A percentile compares a stretch with the other conserved stretches of the same genome.
Evolutionary conservation across 1,140 invertebrate species (phyloP).

Genomic region (Diprion similis): DNA sequence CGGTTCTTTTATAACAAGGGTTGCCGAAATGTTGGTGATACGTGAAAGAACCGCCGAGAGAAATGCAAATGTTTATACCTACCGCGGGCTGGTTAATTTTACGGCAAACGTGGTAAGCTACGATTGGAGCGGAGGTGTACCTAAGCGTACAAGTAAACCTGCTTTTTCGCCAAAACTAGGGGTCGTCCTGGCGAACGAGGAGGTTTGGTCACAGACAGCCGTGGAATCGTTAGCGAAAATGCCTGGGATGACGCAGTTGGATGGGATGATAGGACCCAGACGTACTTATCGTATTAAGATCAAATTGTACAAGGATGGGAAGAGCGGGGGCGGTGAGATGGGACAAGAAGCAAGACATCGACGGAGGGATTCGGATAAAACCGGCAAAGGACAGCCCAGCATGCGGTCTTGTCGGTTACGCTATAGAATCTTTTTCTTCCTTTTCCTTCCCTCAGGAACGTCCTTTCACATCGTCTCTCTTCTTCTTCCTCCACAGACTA

Average conservation of each 20-base stretch:
- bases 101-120: background rate
- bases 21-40: background rate
- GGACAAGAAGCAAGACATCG: background rate
- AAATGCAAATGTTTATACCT: conserved; percentile 4
- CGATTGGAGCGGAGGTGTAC: background rate
- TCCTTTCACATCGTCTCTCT: background rate
- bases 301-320: background rate
- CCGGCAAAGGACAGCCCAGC: background rate
- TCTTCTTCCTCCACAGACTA: too few relatives aligned
- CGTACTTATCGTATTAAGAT: conserved; percentile 6
- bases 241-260: background rate
- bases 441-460: background rate
- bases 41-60: background rate
- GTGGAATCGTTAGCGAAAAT: background rate
- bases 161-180: background rate
- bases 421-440: background rate
- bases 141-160: too few relatives aligned
- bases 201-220: background rate
- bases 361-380: conserved; percentile 1
- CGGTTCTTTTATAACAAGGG: background rate
- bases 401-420: background rate
- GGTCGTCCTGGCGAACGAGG: background rate
- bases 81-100: background rate
- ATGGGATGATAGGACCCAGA: background rate
- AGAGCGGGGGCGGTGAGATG: background rate